Percentiles rank a stretch among this genome's conserved stretches.
phyloP scores from a whole-genome alignment of 2,888 invertebrate genomes.

The Drosophila heteroneura region DNA sequence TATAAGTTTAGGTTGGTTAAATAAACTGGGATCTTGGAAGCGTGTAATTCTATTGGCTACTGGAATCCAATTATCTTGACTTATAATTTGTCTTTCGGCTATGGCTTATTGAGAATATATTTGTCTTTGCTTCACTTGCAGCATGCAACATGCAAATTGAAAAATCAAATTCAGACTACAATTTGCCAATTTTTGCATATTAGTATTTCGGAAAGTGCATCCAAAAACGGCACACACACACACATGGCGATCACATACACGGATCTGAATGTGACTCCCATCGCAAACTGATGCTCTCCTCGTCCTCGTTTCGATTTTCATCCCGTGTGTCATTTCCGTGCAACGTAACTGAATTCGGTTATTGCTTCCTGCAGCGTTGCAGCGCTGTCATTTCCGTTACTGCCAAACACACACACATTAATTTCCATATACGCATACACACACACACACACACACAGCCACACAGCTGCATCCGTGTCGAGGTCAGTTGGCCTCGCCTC shows the following conservation, averaged over 20 bases:
- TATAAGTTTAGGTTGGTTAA: neutral
- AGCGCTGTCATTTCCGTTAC: conserved; percentile 72
- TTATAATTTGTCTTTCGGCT: neutral
- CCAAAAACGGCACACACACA: conserved; percentile 1
- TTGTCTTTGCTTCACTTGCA: conserved; percentile 15
- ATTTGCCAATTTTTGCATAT: conserved; percentile 51
- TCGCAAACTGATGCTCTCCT: conserved; percentile 8
- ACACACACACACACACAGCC: conserved; percentile 13
- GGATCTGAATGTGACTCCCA: conserved; percentile 19
- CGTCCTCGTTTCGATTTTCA: conserved; percentile 27
- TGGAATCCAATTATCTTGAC: neutral
- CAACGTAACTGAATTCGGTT: conserved; percentile 71
- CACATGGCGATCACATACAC: neutral
- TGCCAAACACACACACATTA: conserved; percentile 47
- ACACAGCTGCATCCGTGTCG: conserved; percentile 36
- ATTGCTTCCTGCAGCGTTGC: conserved; percentile 75
- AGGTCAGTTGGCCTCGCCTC: conserved; percentile 44
- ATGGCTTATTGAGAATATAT: conserved; percentile 11
- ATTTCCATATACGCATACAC: conserved; percentile 27
- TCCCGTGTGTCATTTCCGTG: conserved; percentile 75
- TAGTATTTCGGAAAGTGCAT: conserved; percentile 36
- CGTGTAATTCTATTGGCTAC: neutral
- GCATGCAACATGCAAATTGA: conserved; percentile 27
- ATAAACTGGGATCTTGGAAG: no score
- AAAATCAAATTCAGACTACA: conserved; percentile 20